Evolutionary conservation across 2,888 invertebrate genomes (phyloP).

Genomic region (Vannuccia rotundouncinata): DNA sequence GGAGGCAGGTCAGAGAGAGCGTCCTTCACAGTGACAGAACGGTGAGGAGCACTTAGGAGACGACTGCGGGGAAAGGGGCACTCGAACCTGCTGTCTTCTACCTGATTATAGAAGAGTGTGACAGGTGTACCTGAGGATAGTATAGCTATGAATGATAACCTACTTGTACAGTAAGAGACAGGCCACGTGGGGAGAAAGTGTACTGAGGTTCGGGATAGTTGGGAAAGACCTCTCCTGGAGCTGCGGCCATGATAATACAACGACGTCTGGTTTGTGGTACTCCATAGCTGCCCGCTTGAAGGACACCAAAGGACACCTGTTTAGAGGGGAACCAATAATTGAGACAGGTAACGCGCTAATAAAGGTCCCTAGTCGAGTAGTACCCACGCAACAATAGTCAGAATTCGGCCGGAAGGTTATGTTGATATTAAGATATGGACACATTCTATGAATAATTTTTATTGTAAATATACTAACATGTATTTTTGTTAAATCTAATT

Average conservation of each 20-base stretch:
- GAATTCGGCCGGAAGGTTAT: too few relatives aligned
- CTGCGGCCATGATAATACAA: slow-evolving; percentile 72
- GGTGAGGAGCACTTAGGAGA: slow-evolving; percentile 68
- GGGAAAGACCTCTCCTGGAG: slow-evolving; percentile 70
- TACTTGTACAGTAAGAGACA: slow-evolving; percentile 70
- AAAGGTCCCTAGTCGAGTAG: too few relatives aligned
- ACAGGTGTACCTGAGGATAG: not conserved
- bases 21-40: slow-evolving; percentile 72
- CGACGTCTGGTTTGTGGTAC: slow-evolving; percentile 73
- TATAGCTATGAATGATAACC: slow-evolving; percentile 45
- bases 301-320: slow-evolving; percentile 61
- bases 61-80: slow-evolving; percentile 69
- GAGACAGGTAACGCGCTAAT: too few relatives aligned
- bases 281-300: slow-evolving; percentile 78
- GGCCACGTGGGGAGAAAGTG: slow-evolving; percentile 66
- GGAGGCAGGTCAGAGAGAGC: slow-evolving; percentile 74
- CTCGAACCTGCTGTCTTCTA: slow-evolving; percentile 76
- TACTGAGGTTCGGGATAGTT: slow-evolving; percentile 72
- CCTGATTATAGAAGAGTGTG: too few relatives aligned
- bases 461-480: too few relatives aligned
- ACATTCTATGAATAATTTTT: too few relatives aligned
- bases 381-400: too few relatives aligned
- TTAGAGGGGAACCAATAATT: not conserved
- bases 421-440: too few relatives aligned
- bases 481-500: too few relatives aligned